phyloP scores from a whole-genome alignment of 2,797 vertebrate genomes.

The Spizella passerina region DNA sequence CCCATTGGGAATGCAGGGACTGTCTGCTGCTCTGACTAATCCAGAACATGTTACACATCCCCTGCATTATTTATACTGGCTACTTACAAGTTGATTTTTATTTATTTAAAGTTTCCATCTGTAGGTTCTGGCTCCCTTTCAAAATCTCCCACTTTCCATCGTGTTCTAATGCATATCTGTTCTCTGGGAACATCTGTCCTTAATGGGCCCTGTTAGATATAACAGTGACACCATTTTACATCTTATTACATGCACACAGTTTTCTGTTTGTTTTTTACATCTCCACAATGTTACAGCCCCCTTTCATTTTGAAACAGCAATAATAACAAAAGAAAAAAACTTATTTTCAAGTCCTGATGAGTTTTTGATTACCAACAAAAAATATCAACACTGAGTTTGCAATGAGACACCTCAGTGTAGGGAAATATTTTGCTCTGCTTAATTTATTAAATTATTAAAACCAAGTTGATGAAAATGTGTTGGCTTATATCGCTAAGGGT shows the following conservation, averaged over 20 bases:
- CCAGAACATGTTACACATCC: not conserved
- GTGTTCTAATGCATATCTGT: not conserved
- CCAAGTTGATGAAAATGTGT: not conserved
- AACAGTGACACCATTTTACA: not conserved
- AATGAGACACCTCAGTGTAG: not conserved
- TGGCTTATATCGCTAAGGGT: not conserved
- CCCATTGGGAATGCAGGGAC: not conserved
- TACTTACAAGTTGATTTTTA: not conserved
- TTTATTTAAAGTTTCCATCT: conserved; percentile 26
- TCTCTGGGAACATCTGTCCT: conserved; percentile 1
- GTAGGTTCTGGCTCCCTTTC: not conserved
- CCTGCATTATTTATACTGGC: not conserved
- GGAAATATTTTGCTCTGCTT: not conserved
- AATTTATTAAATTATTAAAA: not conserved
- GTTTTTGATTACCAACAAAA: not conserved
- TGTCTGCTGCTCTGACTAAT: not conserved
- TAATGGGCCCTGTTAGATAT: not conserved
- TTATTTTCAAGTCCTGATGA: not conserved
- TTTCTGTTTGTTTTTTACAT: not conserved
- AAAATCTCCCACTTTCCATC: not conserved
- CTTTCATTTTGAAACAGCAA: not conserved
- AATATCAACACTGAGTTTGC: not conserved
- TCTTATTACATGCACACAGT: not conserved
- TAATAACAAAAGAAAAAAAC: not conserved
- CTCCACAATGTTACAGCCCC: not conserved